Evolutionary conservation across 2,888 invertebrate species (phyloP).

Genomic region (Drosophila lacicola): DNA sequence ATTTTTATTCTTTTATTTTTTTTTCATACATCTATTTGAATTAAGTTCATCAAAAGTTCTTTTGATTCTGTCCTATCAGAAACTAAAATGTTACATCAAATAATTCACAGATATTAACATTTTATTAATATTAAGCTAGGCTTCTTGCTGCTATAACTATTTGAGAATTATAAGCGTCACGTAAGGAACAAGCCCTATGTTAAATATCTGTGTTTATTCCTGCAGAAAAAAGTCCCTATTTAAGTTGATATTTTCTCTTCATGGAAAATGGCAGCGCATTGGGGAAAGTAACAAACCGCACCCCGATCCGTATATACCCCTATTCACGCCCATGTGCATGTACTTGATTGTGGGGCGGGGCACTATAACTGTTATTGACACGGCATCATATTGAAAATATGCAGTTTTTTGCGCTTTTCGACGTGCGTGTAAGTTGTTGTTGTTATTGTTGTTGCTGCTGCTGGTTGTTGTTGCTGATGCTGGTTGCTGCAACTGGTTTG

Average conservation of each 20-base stretch:
- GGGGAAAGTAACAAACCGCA: conserved; percentile 15
- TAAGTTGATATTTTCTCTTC: background rate
- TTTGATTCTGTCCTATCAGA: no score
- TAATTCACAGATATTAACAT: no score
- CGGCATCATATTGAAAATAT: conserved; percentile 81
- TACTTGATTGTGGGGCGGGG: conserved; percentile 41
- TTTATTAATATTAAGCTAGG: no score
- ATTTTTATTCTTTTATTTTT: no score
- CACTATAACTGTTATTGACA: conserved; percentile 80
- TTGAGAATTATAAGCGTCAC: no score
- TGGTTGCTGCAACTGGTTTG: conserved; percentile 1
- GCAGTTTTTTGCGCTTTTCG: conserved; percentile 41
- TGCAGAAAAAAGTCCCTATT: background rate
- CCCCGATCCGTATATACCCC: background rate
- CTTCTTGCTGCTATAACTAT: no score
- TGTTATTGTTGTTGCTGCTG: conserved; percentile 8
- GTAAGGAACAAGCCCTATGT: no score
- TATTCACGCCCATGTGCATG: conserved; percentile 31
- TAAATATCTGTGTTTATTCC: background rate
- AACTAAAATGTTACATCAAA: no score
- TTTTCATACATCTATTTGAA: no score
- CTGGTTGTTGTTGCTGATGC: conserved; percentile 11
- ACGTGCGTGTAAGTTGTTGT: conserved; percentile 18
- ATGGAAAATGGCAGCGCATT: conserved; percentile 37
- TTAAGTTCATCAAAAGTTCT: no score